Evolutionary conservation across 2,888 invertebrate genomes (phyloP), one percentile per base, ranked within the genome.

Genomic region (Synanthedon myopaeformis): DNA sequence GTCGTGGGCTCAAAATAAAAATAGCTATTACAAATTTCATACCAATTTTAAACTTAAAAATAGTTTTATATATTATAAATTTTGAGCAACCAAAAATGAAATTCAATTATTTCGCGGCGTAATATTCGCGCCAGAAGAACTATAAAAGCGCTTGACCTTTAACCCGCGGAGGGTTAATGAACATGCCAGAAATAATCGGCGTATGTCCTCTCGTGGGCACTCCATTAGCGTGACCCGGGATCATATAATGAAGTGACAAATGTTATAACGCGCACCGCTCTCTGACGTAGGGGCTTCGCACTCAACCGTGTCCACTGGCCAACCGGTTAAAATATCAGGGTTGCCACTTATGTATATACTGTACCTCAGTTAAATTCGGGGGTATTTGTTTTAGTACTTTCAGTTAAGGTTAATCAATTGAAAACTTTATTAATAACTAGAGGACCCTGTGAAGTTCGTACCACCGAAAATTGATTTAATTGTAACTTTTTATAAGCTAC

Each of bases 221-320:
- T 71, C 72, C 71, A 76, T 71, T 69, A 68, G 61, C 58, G 55
- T 12, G 10, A 23, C 28, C 52, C 55, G 57, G 57, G 55, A 64
- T 59, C 64, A 49, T 50, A 67, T 76, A 75, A 79, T 79, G 73
- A 76, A 76, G 75, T 80, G 84, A 82, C 82, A 77, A 77, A 74
- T 76, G 74, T 78, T 76, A 64, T 69, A 69, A 64, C 67, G 63
- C 61, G 52, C 54, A 58, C 60, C 62, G 64, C 62, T 51, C 53
- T 53, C 53, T 66, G 72, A 74, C 65, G 59, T 60, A 72, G 72
- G 63, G 35, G 61, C 67, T 59, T 23, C 56, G 54, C 65, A 63
- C 73, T 73, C 68, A 58, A 68, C 59, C 58, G 60, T 60, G 61
- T 63, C 59, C 56, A 49, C 49, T 52, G 42, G 23, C 57, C 56